Base-by-base conservation (phyloP, 2,888 invertebrate genomes). In the Physocephala rufipes region DNA sequence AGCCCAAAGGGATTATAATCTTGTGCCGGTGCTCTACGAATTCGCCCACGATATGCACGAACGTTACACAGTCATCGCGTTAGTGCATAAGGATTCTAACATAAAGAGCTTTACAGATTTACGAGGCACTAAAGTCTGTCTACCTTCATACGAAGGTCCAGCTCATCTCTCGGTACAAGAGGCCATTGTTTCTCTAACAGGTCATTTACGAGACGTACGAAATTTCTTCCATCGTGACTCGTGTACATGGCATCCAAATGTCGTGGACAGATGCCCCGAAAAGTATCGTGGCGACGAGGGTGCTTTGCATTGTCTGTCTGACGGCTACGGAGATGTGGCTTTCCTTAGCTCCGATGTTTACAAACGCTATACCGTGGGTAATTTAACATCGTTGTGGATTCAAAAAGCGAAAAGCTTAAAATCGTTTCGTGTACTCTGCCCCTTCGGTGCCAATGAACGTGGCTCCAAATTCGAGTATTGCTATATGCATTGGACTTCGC, bases 81-180 rank as follows among this genome's bases (percentile, higher is more conserved):
- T 95, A 65, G 91, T 93, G 0, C 89, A 87, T 74, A 88, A 87
- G 58, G 86, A 89, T 78, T 88, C 91, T 0, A 82, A 84, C 30
- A 89, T 91, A 67, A 83, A 86, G 0, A 78, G 66, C 16, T 88
- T 95, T 74, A 83, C 87, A 63, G 92, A 93, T 79, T 84, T 95
- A 30, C 87, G 87, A 83, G 93, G 92, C 13, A 91, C 91, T 75
- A 90, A 90, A 55, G 93, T 93, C 0, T 94, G 94, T 79, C 93
- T 96, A 82, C 92, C 96, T 1, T 90, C 89, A n/a, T 93, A 90
- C 80, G 92, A 93, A 75, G 92, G 94, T 7, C 86, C 91, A 9
- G 91, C 92, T 13, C 90, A 91, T 89, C 88, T 90, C 77, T 88
- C 91, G 0, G 89, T 90, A 0, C 85, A 84, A 74, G 87, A 84